Evolutionary conservation across 2,113 vertebrate species (phyloP), one percentile per base, ranked within the genome.

Genomic region (Serinus canaria): DNA sequence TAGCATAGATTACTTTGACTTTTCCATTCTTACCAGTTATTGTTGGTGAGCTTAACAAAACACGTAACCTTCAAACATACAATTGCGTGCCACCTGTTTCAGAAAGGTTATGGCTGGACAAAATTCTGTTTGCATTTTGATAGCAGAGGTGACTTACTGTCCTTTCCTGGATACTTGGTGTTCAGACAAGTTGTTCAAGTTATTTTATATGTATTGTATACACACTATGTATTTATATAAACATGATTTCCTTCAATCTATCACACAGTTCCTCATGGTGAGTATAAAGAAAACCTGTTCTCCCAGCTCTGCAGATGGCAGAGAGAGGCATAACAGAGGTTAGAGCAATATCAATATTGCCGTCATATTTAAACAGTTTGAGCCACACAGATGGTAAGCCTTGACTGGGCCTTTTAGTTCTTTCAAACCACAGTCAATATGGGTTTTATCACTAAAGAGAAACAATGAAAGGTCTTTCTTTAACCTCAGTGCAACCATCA

Each of bases 261-360:
- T 90, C 67, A 93, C 80, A 79, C 25, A 92, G 83, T 84, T 62
- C 12, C 3, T 90, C 92, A 90, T 67, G 77, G 60, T 60, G 44
- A 94, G 33, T 74, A 59, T 92, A 90, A 94, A 91, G 86, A 93
- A 97, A 97, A 92, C 96, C 94, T 94, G 93, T 96, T 95, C 47
- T 90, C 66, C 94, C 44, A 89, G 93, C 76, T 97, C 67, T 92
- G 91, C 90, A 96, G 92, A 93, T 93, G 88, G 83, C 80, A 64
- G 56, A 94, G 67, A 91, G 49, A 95, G 18, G 62, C 83, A 81
- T 83, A 90, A 87, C 64, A 95, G 93, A 94, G 90, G 92, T 95
- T 93, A 96, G 37, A 90, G n/a, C 35, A 72, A 92, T 94, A 95
- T 88, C 94, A 92, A 37, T 92, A 95, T 53, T 81, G 79, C 5